A percentile compares a stretch with the other conserved stretches of the same genome.
Evolutionary conservation across 2,888 invertebrate species (phyloP).

Genomic region (Platycheirus albimanus): DNA sequence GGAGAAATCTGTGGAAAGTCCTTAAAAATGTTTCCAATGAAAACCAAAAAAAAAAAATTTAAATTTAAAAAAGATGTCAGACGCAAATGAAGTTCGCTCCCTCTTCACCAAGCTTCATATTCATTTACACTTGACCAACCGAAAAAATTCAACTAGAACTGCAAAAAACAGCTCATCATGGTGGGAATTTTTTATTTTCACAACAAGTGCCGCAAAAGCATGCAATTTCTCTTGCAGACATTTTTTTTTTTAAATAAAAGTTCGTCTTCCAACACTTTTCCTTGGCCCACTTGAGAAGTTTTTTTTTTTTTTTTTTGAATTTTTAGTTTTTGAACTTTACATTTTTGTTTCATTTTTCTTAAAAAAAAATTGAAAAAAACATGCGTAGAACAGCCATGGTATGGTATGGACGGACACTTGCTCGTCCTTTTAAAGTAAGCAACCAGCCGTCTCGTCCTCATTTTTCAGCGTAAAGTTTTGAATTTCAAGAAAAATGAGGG

Average conservation of each 20-base stretch:
- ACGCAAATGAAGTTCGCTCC: constrained; percentile 20
- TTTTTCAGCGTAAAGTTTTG: too few relatives aligned
- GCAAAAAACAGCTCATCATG: constrained; percentile 20
- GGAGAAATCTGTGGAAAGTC: too few relatives aligned
- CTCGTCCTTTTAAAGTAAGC: too few relatives aligned
- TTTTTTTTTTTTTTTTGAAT: constrained; percentile 1
- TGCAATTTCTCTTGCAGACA: constrained; percentile 67
- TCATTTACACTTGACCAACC: constrained; percentile 31
- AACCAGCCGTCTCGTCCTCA: too few relatives aligned
- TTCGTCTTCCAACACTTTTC: constrained; percentile 27
- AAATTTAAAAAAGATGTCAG: constrained; percentile 1
- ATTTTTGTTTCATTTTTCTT: constrained; percentile 42
- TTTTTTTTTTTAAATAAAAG: constrained; percentile 26
- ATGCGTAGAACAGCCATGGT: too few relatives aligned
- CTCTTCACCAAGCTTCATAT: background rate
- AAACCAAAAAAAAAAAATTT: background rate
- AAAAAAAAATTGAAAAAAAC: background rate
- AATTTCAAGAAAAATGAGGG: too few relatives aligned
- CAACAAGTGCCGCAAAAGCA: constrained; percentile 53
- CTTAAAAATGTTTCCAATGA: background rate
- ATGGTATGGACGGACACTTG: too few relatives aligned
- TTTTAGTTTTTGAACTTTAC: constrained; percentile 29
- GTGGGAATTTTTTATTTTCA: constrained; percentile 45
- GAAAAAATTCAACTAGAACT: constrained; percentile 51
- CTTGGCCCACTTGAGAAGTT: constrained; percentile 44